phyloP scores from a whole-genome alignment of 2,113 vertebrate species.

The Myiozetetes cayanensis region DNA sequence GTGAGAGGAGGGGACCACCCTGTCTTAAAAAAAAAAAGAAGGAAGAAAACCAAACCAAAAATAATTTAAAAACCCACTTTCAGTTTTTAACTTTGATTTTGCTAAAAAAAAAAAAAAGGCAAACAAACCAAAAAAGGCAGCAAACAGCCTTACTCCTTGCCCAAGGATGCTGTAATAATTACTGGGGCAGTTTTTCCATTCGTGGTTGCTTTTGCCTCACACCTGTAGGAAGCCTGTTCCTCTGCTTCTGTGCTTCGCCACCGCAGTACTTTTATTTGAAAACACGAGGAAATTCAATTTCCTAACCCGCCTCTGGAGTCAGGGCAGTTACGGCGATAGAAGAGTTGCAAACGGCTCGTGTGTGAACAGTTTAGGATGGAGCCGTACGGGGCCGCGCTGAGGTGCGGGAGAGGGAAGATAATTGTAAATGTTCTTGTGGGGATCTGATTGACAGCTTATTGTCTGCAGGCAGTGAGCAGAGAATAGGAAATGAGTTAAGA shows the following conservation, averaged over 20 bases:
- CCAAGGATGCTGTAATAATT: not conserved
- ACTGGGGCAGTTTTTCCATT: not conserved
- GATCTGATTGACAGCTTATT: constrained; percentile 55
- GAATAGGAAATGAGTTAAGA: constrained; percentile 26
- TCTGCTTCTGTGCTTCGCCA: constrained; percentile 64
- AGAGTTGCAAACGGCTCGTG: not conserved
- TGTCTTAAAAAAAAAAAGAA: not conserved
- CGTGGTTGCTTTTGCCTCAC: constrained; percentile 11
- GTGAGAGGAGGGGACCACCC: not conserved
- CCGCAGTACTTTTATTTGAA: not conserved
- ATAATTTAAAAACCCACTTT: not conserved
- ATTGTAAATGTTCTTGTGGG: constrained; percentile 31
- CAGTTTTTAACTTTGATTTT: not conserved
- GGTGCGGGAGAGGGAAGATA: not conserved
- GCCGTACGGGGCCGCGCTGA: not conserved
- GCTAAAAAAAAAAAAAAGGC: not conserved
- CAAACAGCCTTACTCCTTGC: not conserved
- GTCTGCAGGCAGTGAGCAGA: constrained; percentile 40
- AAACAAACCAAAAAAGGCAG: not conserved
- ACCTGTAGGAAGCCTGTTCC: constrained; percentile 49
- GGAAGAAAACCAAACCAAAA: not conserved
- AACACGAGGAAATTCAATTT: constrained; percentile 39
- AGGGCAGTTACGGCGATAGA: not conserved
- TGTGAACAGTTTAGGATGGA: not conserved
- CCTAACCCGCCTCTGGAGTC: not conserved